phyloP scores from a whole-genome alignment of 2,888 invertebrate genomes.

The Diplazon laetatorius region DNA sequence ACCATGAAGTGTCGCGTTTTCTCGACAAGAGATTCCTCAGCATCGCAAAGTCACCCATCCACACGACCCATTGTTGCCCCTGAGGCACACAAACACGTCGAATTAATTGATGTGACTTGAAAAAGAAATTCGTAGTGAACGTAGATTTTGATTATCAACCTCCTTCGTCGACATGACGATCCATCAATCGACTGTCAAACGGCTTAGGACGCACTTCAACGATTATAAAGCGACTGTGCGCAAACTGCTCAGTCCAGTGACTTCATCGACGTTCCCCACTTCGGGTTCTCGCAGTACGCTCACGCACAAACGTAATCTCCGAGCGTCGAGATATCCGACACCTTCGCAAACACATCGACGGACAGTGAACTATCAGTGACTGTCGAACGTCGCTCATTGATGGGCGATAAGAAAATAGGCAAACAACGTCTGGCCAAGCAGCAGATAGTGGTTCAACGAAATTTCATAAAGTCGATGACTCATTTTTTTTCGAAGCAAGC shows the following conservation, averaged over 20 bases:
- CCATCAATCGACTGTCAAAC: conserved; percentile 18
- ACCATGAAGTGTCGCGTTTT: conserved; percentile 68
- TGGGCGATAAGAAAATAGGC: too few species aligned
- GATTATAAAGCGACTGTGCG: conserved; percentile 37
- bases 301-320: neutral
- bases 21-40: conserved; percentile 72
- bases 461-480: too few species aligned
- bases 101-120: neutral
- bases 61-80: conserved; percentile 72
- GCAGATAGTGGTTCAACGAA: too few species aligned
- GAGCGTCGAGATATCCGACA: neutral
- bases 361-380: too few species aligned
- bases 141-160: conserved; percentile 26
- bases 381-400: too few species aligned
- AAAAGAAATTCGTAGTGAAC: conserved; percentile 24
- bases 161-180: conserved; percentile 45
- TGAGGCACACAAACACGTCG: conserved; percentile 49
- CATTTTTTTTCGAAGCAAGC: too few species aligned
- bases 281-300: conserved; percentile 9
- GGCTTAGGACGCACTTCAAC: conserved; percentile 26
- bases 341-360: neutral
- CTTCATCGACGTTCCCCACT: conserved; percentile 32
- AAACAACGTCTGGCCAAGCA: too few species aligned
- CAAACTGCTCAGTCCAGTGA: conserved; percentile 2
- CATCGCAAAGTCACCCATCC: conserved; percentile 77